Base-by-base conservation (phyloP, 2,888 invertebrate genomes). In the Melieria picta region DNA sequence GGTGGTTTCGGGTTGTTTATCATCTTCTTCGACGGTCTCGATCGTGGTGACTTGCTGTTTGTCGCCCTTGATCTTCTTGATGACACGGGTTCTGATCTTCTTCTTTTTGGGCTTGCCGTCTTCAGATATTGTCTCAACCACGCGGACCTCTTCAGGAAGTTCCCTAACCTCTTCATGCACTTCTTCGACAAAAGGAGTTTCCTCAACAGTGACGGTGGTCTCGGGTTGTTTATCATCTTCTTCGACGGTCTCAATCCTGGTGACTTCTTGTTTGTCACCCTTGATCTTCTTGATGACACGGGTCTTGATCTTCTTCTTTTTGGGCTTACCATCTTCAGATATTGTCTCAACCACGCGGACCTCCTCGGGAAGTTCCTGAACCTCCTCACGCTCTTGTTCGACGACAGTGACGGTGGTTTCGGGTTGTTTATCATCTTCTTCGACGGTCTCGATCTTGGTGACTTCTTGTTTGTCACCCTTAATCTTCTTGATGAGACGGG, bases 311-410 rank as follows among this genome's bases (percentile, higher is more conserved):
- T 72, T 72, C 50, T 7, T 72, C 42, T 67, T 72, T 60, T 64
- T 72, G 16, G 72, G 72, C 11, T 68, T 72, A n/a, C 72, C 72
- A 45, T 72, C 72, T 68, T 72, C 67, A 4, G 72, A 68, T 10
- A 68, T 64, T 9, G 65, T 65, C 45, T 72, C 68, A 30, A 72
- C 55, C 1, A 72, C 45, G 52, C 58, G 63, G 3, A 72, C 65
- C 47, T 72, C 72, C 61, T 72, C 72, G 43, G 72, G 72, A 16
- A 72, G 16, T 68, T 72, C 72, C 1, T 42, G 48, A 1, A 72
- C 62, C 16, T 62, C 61, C 1, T 68, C 61, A 4, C 43, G 61
- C n/a, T 30, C 11, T 50, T 72, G 69, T n/a, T 72, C 72, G n/a
- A 65, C 16, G 43, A 72, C 65, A 5, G 72, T 68, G 30, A 72